Base-by-base conservation (phyloP, 2,888 invertebrate genomes). In the Drosophila kokeensis region DNA sequence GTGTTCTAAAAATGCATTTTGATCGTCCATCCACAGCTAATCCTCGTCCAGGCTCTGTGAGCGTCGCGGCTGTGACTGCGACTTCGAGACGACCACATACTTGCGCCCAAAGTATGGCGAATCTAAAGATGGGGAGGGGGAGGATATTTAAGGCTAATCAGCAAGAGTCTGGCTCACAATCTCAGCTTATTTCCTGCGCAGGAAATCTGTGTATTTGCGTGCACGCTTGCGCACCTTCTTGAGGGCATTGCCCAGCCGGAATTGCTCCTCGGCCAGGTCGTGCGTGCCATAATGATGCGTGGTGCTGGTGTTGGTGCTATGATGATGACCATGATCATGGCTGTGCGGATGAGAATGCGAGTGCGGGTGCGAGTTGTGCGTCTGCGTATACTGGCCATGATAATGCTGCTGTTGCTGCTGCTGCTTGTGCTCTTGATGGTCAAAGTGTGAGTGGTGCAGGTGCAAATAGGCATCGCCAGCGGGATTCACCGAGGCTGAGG, bases 151-250 rank as follows among this genome's bases (percentile, higher is more conserved):
- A 63, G 81, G 70, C 62, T 50, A 24, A 66, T 59, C 69, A 64
- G 69, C 64, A 55, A 58, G 57, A n/a, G 60, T 67, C 61, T 54
- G 38, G 50, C 52, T 59, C 45, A 29, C 45, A 24, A n/a, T 32
- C 57, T n/a, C 38, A 15, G 38, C 68, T 89, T 89, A 93, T 82
- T 93, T 93, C 79, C 92, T 93, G 82, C 92, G 93, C 76, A 93
- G 83, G 73, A 92, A 93, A 52, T 93, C 93, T 50, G 93, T 92
- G 88, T 92, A 93, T 88, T 93, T 93, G 81, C 93, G 92, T 79
- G 93, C 93, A 73, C 93, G 92, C 82, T 91, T 93, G 79, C 93
- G 91, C 65, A 93, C 93, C 73, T 89, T 85, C 71, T 90, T 92
- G 24, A 93, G 81, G 66, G 93, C 93, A 68, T 87, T 92, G 70